Base-by-base conservation (phyloP, 2,888 invertebrate genomes). In the Apoderus coryli region DNA sequence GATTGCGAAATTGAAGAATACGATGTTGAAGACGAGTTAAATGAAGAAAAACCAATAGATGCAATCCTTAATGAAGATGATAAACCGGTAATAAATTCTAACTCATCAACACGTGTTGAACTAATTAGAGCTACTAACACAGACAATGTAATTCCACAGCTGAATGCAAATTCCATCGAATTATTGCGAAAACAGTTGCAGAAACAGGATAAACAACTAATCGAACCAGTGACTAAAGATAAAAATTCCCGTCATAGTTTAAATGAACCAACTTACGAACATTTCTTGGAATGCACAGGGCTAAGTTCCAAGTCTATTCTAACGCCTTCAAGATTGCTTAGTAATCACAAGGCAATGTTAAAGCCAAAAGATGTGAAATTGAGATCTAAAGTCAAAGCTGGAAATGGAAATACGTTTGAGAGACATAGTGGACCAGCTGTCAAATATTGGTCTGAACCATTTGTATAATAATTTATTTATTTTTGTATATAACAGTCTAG, bases 351-450 rank as follows among this genome's bases (percentile, higher is more conserved):
- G 48, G 75, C 67, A 46, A 74, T 80, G 51, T 54, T 79, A 34
- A 80, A 80, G 48, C 79, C 79, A 34, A 79, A 73, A 54, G 80
- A 81, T 51, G 69, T 81, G 24, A 81, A 80, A 50, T 70, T 78
- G 59, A 65, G 78, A 45, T 75, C 71, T 31, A 74, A 69, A 49
- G 72, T 73, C 41, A 65, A 70, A 38, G 60, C 67, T 47, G n/a
- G n/a, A n/a, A 68, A 67, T 33, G 39, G 34, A 34, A 58, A 58
- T 34, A 53, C 60, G 26, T 49, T 61, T 37, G 65, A 66, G 39
- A 57, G 59, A 33, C 57, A 62, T 33, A 59, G 57, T 26, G 53
- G 53, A 11, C 50, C 53, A 16, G 54, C 60, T 11, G 53, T 57
- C 31, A 57, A 55, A 37, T 59, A 57, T 43, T 59, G 59, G 56